These are phyloP conservation scores for Prorops nasuta DNA, from an alignment of 1,140 invertebrate species.

Conservation along the genomic window DNA sequence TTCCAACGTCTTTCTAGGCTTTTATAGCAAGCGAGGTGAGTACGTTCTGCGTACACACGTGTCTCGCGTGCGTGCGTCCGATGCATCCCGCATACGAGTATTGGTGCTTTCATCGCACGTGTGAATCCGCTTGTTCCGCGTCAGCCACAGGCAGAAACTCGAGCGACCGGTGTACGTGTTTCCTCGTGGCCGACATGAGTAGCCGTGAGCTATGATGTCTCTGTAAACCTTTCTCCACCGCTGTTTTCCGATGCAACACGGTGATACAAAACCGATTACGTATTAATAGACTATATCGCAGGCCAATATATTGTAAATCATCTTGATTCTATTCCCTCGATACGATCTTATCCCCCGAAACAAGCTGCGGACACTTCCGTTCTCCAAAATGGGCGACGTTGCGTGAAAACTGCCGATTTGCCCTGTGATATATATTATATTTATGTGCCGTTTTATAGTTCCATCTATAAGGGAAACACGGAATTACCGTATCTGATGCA, in stretches of 20 bases:
- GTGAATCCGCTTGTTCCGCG: constrained; percentile 11
- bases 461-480: no score
- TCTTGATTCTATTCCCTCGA: no score
- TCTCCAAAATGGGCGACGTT: no score
- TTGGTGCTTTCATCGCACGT: constrained; percentile 4
- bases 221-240: no score
- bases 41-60: constrained; percentile 5
- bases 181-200: background rate
- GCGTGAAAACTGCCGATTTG: no score
- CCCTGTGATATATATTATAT: no score
- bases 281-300: constrained; percentile 20
- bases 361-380: no score
- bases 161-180: background rate
- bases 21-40: constrained; percentile 38
- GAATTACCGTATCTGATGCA: no score
- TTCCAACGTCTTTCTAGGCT: constrained; percentile 42
- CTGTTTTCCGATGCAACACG: constrained; percentile 13
- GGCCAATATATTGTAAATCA: no score
- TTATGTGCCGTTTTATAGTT: no score
- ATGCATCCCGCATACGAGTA: no score
- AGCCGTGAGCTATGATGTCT: constrained; percentile 7
- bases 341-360: no score
- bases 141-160: constrained; percentile 12
- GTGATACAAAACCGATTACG: constrained; percentile 17
- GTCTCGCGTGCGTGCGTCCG: background rate